These are phyloP conservation scores for Aleiodes sp. DNA, from an alignment of 1,140 invertebrate species.

Conservation along the genomic window DNA sequence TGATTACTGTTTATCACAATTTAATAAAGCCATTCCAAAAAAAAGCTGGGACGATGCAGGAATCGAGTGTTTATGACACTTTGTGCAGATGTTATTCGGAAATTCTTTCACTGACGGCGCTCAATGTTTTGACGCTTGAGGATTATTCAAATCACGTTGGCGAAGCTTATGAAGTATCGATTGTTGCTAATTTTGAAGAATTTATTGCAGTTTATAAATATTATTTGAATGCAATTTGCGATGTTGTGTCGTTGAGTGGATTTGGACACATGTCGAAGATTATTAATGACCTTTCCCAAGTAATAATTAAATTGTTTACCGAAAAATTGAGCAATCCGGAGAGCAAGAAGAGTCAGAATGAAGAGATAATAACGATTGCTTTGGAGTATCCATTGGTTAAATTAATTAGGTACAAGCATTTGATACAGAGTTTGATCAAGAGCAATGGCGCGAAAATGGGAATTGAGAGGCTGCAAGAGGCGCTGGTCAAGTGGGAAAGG, in stretches of 20 bases:
- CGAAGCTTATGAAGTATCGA: slow-evolving; percentile 71
- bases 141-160: slow-evolving; percentile 73
- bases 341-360: slow-evolving; percentile 69
- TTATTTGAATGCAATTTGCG: slow-evolving; percentile 79
- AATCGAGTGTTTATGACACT: slow-evolving; percentile 72
- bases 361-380: slow-evolving; percentile 69
- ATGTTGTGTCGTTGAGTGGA: slow-evolving; percentile 78
- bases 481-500: slow-evolving; percentile 69
- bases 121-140: slow-evolving; percentile 74
- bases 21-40: slow-evolving; percentile 73
- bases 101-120: slow-evolving; percentile 75
- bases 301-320: slow-evolving; percentile 70
- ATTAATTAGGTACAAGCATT: slow-evolving; percentile 61
- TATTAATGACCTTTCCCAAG: slow-evolving; percentile 68
- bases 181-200: slow-evolving; percentile 78
- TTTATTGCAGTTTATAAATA: slow-evolving; percentile 76
- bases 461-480: slow-evolving; percentile 57
- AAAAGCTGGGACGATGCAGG: slow-evolving; percentile 66
- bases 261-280: slow-evolving; percentile 74
- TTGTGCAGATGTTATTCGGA: slow-evolving; percentile 75
- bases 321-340: slow-evolving; percentile 65
- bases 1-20: slow-evolving; percentile 71
- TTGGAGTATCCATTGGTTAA: slow-evolving; percentile 70
- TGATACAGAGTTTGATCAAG: slow-evolving; percentile 56
- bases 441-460: slow-evolving; percentile 53